phyloP scores from a whole-genome alignment of 2,888 invertebrate genomes.

The Agrotis puta region DNA sequence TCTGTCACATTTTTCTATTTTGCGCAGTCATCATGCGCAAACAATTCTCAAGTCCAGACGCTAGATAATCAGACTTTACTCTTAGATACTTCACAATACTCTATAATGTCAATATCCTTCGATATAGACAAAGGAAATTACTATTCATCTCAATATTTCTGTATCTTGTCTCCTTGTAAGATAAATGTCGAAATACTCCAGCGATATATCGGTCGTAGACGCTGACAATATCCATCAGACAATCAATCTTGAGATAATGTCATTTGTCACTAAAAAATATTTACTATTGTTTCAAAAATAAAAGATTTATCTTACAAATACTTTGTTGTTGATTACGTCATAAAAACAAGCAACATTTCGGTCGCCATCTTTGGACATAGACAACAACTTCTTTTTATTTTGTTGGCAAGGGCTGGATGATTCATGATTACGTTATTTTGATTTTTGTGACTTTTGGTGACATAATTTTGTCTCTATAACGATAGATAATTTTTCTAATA shows the following conservation, averaged over 20 bases:
- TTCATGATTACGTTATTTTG: background rate
- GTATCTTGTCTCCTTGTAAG: slow-evolving; percentile 7
- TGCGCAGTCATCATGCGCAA: background rate
- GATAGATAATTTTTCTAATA: too few species aligned
- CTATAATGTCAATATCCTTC: background rate
- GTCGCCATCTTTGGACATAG: slow-evolving; percentile 26
- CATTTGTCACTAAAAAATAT: slow-evolving; percentile 10
- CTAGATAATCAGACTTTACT: slow-evolving; percentile 13
- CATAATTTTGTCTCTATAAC: too few species aligned
- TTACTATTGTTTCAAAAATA: slow-evolving; percentile 16
- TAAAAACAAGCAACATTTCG: background rate
- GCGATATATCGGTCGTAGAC: slow-evolving; percentile 21
- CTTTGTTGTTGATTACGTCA: background rate
- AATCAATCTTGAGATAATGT: slow-evolving; percentile 28
- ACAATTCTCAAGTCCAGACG: background rate
- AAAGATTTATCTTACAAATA: background rate
- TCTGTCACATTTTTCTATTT: background rate
- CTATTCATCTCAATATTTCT: slow-evolving; percentile 9
- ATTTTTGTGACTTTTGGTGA: background rate
- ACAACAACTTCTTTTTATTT: background rate
- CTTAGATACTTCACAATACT: background rate
- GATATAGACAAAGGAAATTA: slow-evolving; percentile 22
- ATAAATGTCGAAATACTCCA: slow-evolving; percentile 5
- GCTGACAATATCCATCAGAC: slow-evolving; percentile 16
- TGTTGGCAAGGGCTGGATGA: background rate